These are phyloP conservation scores for Ormyrus pomaceus DNA, from an alignment of 2,888 invertebrate genomes.

Conservation along the genomic window DNA sequence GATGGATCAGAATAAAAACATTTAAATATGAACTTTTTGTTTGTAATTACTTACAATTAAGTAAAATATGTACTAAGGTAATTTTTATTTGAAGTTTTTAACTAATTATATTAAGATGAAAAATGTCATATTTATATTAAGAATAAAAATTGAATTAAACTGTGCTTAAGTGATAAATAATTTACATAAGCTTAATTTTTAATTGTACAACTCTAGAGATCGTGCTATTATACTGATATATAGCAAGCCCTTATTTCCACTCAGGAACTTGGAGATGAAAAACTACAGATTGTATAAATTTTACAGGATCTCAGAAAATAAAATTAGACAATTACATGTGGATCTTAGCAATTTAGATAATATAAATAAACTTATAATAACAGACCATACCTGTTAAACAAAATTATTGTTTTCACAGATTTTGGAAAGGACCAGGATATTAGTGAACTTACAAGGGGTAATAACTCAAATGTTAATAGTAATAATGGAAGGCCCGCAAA, in stretches of 20 bases:
- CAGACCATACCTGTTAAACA: neutral
- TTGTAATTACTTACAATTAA: too few relatives aligned
- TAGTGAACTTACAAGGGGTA: slow-evolving; percentile 26
- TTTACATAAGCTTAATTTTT: neutral
- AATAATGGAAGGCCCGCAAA: slow-evolving; percentile 84
- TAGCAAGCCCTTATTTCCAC: slow-evolving; percentile 89
- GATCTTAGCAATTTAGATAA: slow-evolving; percentile 92
- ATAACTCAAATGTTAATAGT: slow-evolving; percentile 67
- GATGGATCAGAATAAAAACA: too few relatives aligned
- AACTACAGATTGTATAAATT: slow-evolving; percentile 90
- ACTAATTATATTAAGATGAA: too few relatives aligned
- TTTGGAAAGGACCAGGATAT: slow-evolving; percentile 82
- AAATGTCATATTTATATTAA: too few relatives aligned
- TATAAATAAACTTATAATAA: slow-evolving; percentile 5
- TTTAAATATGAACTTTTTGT: too few relatives aligned
- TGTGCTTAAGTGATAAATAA: neutral
- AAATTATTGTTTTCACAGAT: slow-evolving; percentile 72
- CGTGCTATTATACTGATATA: slow-evolving; percentile 84
- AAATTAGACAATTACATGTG: slow-evolving; percentile 89
- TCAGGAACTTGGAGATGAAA: slow-evolving; percentile 95
- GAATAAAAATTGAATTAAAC: too few relatives aligned
- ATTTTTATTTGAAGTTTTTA: too few relatives aligned
- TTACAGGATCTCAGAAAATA: slow-evolving; percentile 93
- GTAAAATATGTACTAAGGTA: too few relatives aligned
- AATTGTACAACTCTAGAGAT: slow-evolving; percentile 77